phyloP scores from a whole-genome alignment of 92 coral and sea anemone species.

The Meandrina meandrites region DNA sequence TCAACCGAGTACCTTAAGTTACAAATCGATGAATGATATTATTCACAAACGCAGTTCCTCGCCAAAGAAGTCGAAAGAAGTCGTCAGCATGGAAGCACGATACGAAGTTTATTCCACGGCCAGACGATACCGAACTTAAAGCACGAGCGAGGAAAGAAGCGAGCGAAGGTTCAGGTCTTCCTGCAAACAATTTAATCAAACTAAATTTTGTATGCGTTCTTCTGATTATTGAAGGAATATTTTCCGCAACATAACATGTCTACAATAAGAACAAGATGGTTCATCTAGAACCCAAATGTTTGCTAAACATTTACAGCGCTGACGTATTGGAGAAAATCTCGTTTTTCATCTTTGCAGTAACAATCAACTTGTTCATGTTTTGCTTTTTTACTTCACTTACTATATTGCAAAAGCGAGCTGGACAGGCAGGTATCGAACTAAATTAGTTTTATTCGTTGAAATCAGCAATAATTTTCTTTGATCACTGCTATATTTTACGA shows the following conservation, averaged over 20 bases:
- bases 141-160: background rate
- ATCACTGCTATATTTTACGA: background rate
- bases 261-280: background rate
- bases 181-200: constrained; percentile 29
- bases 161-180: constrained; percentile 1
- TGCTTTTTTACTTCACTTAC: background rate
- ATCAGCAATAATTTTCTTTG: background rate
- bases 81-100: background rate
- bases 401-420: background rate
- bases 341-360: background rate
- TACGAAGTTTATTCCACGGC: background rate
- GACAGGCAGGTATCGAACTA: background rate
- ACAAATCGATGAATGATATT: constrained; percentile 28
- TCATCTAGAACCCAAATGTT: constrained; percentile 24
- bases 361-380: constrained; percentile 20
- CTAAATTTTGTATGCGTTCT: constrained; percentile 7
- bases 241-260: background rate
- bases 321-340: background rate
- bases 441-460: background rate
- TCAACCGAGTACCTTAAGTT: constrained; percentile 19
- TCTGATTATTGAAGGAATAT: constrained; percentile 17
- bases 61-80: constrained; percentile 4
- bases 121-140: background rate
- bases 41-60: background rate
- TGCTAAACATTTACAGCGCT: constrained; percentile 12